phyloP scores from a whole-genome alignment of 2,888 invertebrate genomes.

The Atrina japonica region DNA sequence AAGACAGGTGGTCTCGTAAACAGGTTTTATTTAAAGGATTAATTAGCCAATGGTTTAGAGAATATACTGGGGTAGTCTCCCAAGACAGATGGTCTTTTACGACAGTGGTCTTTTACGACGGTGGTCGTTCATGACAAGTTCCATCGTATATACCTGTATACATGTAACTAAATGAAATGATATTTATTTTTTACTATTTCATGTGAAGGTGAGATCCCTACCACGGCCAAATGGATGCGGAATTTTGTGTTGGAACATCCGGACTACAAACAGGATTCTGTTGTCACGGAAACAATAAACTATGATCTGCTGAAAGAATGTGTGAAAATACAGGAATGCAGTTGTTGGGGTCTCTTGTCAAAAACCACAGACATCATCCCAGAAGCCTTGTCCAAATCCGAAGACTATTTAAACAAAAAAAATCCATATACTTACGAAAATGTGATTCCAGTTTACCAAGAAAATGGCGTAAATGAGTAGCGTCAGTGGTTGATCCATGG shows the following conservation, averaged over 20 bases:
- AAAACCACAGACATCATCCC: conserved; percentile 73
- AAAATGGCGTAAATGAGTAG: conserved; percentile 5
- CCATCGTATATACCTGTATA: no score
- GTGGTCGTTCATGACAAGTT: no score
- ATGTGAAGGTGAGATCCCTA: conserved; percentile 91
- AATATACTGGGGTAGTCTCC: no score
- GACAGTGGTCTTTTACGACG: no score
- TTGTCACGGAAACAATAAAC: conserved; percentile 86
- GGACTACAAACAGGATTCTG: conserved; percentile 94
- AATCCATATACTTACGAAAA: conserved; percentile 25
- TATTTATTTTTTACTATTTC: neutral
- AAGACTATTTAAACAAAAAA: conserved; percentile 53
- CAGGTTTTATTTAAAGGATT: no score
- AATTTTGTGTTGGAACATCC: conserved; percentile 93
- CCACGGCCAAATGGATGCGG: conserved; percentile 97
- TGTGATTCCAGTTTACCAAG: neutral
- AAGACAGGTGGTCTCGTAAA: no score
- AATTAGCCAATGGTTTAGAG: no score
- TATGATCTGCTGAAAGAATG: conserved; percentile 74
- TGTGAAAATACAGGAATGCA: conserved; percentile 54
- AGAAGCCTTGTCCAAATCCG: conserved; percentile 64
- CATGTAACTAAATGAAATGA: no score
- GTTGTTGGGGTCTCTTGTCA: conserved; percentile 65
- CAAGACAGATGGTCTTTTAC: no score
- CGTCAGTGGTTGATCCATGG: no score